These are phyloP conservation scores for Armadillidium nasatum DNA, from an alignment of 1,140 invertebrate genomes.

Conservation along the genomic window DNA sequence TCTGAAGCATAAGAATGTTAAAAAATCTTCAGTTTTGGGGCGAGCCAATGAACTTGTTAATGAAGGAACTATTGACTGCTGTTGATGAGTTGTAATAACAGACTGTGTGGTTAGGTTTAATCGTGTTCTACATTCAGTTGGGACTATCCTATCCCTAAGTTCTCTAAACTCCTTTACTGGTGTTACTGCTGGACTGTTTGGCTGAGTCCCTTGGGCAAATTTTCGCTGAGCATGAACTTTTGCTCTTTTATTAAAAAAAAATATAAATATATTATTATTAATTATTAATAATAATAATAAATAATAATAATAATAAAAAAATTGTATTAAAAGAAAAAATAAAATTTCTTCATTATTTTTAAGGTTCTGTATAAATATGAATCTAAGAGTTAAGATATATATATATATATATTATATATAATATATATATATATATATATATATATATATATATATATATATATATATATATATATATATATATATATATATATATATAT, in stretches of 20 bases:
- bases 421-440: too few relatives aligned
- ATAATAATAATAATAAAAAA: too few relatives aligned
- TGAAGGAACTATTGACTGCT: constrained; percentile 59
- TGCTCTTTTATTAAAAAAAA: constrained; percentile 31
- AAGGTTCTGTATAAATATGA: too few relatives aligned
- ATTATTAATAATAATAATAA: neutral
- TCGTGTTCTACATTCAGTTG: constrained; percentile 49
- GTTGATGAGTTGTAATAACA: constrained; percentile 51
- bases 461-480: too few relatives aligned
- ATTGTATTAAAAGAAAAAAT: too few relatives aligned
- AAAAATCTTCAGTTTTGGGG: constrained; percentile 83
- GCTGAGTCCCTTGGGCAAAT: constrained; percentile 69
- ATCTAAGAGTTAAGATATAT: too few relatives aligned
- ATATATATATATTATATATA: too few relatives aligned
- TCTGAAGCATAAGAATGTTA: constrained; percentile 82
- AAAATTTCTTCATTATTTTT: too few relatives aligned
- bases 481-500: too few relatives aligned
- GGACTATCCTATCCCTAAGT: constrained; percentile 33
- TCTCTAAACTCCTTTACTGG: constrained; percentile 55
- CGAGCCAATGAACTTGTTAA: constrained; percentile 49
- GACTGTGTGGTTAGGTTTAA: constrained; percentile 49
- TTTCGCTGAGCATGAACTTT: constrained; percentile 68
- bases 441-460: too few relatives aligned
- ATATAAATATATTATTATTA: neutral
- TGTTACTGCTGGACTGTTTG: constrained; percentile 54